Evolutionary conservation across 2,888 invertebrate genomes (phyloP), one percentile per base, ranked within the genome.

Genomic region (Eulithis prunata): DNA sequence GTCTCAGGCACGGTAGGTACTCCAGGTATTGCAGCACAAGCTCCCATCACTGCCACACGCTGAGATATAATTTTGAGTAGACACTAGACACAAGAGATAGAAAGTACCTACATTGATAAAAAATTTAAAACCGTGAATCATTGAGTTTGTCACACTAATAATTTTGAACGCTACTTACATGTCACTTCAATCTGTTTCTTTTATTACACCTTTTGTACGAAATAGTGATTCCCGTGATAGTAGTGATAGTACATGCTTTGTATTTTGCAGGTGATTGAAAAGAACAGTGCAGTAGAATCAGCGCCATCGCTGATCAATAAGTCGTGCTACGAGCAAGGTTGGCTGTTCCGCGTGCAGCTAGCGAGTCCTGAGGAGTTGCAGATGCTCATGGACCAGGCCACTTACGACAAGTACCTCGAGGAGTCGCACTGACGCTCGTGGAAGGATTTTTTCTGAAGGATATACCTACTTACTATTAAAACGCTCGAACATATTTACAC

Each of bases 301-400:
- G 95, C 95, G 51, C 97, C 98, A 4, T 95, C 95, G 0, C 89
- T 97, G 45, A 96, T 98, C 74, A 98, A 98, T 88, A 94, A 95
- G 65, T 96, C 96, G 0, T 97, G 97, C 78, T 97, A 97, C 80
- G 95, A 95, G 12, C 94, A 97, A 79, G 98, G 98, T 64, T 98
- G 98, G 98, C 89, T 98, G 56, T 98, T 96, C 87, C 96, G 96
- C 83, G 84, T 98, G 61, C 95, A 96, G 83, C 83, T 98, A 63
- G 89, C 94, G 5, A 93, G 95, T 70, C 89, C 94, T 1, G 94
- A 94, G 14, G 97, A 97, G 86, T 72, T 97, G 38, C 90, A 95
- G 57, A 85, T 87, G 54, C 91, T 98, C 43, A 96, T 97, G 96
- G 94, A 94, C 73, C 96, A 97, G 86, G 90, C 94, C 12, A 89